phyloP scores from a whole-genome alignment of 2,797 vertebrate genomes.

The Microctenopoma lineatum region DNA sequence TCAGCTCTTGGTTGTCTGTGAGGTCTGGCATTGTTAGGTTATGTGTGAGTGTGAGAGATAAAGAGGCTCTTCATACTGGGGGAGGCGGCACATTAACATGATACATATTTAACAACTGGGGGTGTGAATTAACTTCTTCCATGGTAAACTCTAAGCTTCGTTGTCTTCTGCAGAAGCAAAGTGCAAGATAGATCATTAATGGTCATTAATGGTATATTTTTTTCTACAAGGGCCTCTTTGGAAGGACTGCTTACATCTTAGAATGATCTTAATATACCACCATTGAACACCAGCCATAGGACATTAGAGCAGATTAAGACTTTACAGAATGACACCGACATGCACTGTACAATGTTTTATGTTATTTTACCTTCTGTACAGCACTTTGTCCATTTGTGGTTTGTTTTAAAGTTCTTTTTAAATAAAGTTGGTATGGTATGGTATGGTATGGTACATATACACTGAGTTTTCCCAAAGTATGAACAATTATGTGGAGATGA shows the following conservation, averaged over 20 bases:
- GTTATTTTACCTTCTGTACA: too few species aligned
- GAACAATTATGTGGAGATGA: neutral
- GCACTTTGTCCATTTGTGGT: too few species aligned
- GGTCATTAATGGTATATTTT: neutral
- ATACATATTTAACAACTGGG: conserved; percentile 8
- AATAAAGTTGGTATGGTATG: too few species aligned
- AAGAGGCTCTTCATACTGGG: conserved; percentile 11
- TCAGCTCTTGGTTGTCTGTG: conserved; percentile 35
- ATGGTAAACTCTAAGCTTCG: too few species aligned
- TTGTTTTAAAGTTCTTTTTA: too few species aligned
- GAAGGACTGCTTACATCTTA: neutral
- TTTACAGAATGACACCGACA: too few species aligned
- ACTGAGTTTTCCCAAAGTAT: neutral
- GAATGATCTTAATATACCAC: neutral
- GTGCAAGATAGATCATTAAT: neutral
- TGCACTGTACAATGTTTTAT: too few species aligned
- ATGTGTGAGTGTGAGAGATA: conserved; percentile 22
- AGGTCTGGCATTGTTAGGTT: conserved; percentile 35
- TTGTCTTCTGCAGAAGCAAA: neutral
- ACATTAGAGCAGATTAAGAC: neutral
- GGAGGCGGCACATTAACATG: conserved; percentile 8
- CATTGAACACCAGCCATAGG: neutral
- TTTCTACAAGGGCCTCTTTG: conserved; percentile 4
- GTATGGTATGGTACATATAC: too few species aligned
- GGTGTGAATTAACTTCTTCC: conserved; percentile 1